Conservation (phyloP, 2,797 vertebrate species). For the Sarcophilus harrisii region DNA sequence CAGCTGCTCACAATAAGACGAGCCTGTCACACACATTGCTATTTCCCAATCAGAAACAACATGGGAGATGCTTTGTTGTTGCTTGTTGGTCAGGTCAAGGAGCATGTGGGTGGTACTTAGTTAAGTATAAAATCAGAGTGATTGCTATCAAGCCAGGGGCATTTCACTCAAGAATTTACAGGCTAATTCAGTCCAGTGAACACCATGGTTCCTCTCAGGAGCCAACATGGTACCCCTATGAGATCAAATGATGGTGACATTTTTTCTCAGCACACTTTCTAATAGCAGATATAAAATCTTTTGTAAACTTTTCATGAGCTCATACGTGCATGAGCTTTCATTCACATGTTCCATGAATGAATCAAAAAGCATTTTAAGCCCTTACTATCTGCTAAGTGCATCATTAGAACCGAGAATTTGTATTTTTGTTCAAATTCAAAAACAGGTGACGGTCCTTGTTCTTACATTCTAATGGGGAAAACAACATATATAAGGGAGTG, state of each 20-base stretch:
- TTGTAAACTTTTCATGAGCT: background rate
- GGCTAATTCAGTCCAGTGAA: background rate
- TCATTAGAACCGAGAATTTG: background rate
- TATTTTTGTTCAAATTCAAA: background rate
- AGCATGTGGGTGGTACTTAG: background rate
- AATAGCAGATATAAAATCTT: background rate
- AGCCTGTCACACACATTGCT: background rate
- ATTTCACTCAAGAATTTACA: accelerated
- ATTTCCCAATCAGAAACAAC: background rate
- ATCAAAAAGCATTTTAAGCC: background rate
- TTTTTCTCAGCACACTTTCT: background rate
- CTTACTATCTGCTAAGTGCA: background rate
- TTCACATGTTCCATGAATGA: background rate
- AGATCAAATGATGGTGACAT: background rate
- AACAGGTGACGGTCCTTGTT: background rate
- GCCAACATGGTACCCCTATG: background rate
- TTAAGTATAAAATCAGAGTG: background rate
- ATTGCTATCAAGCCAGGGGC: background rate
- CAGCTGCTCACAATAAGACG: background rate
- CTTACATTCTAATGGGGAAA: background rate
- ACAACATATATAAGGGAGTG: background rate
- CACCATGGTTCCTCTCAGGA: background rate
- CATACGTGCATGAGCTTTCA: background rate
- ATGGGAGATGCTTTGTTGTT: background rate
- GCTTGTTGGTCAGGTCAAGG: background rate